phyloP scores from a whole-genome alignment of 2,113 vertebrate species.

The Clarias magur region DNA sequence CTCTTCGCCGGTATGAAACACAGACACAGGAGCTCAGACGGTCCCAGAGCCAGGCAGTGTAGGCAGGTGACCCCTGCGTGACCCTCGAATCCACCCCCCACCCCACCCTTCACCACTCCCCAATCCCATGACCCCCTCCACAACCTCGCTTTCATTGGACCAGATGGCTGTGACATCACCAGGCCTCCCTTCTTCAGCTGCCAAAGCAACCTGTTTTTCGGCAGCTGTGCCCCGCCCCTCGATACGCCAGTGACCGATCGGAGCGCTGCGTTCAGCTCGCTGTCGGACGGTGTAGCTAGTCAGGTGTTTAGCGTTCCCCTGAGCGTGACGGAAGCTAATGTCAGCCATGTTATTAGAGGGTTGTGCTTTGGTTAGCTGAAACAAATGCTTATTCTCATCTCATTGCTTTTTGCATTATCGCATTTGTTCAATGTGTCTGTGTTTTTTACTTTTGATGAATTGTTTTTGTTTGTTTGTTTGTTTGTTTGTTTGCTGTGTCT shows the following conservation, averaged over 20 bases:
- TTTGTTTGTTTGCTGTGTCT: slow-evolving; percentile 60
- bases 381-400: slow-evolving; percentile 53
- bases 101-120: slow-evolving; percentile 10
- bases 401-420: slow-evolving; percentile 50
- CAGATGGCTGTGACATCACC: slow-evolving; percentile 47
- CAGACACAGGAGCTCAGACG: slow-evolving; percentile 53
- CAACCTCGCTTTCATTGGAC: slow-evolving; percentile 34
- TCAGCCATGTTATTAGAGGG: neutral
- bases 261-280: slow-evolving; percentile 24
- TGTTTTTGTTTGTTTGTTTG: slow-evolving; percentile 44
- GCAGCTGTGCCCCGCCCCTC: slow-evolving; percentile 15
- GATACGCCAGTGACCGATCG: slow-evolving; percentile 25
- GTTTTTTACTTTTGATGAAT: slow-evolving; percentile 57
- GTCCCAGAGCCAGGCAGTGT: slow-evolving; percentile 77
- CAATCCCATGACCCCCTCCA: slow-evolving; percentile 12
- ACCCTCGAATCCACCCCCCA: too few relatives aligned
- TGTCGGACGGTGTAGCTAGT: slow-evolving; percentile 21
- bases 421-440: slow-evolving; percentile 37
- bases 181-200: slow-evolving; percentile 54
- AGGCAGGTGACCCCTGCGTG: slow-evolving; percentile 70
- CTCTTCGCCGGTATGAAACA: slow-evolving; percentile 98
- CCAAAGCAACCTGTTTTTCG: slow-evolving; percentile 55
- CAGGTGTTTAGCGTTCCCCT: neutral
- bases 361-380: slow-evolving; percentile 56
- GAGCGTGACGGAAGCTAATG: neutral